Base-by-base conservation (phyloP, 1,140 invertebrate species). In the Caenorhabditis brenneri region DNA sequence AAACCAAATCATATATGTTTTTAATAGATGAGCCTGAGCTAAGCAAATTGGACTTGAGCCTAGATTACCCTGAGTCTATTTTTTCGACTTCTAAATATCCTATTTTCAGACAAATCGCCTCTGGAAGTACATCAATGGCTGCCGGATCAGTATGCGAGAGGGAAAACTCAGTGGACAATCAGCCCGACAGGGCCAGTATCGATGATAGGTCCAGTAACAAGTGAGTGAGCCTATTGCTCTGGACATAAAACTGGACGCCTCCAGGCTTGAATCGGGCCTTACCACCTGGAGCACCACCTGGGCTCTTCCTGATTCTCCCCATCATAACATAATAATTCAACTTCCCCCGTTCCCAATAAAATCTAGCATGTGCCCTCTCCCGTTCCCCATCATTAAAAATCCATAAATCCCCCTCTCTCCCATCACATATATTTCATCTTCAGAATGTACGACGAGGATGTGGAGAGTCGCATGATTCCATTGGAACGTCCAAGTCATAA, bases 51-150 rank as follows among this genome's bases (percentile, higher is more conserved):
- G n/a, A n/a, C n/a, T n/a, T n/a, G n/a, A n/a, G n/a, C n/a, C n/a
- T n/a, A n/a, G n/a, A n/a, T n/a, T n/a, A n/a, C n/a, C n/a, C n/a
- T n/a, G n/a, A n/a, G n/a, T n/a, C n/a, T 24, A 22, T 19, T 22
- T 55, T 22, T 55, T 9, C 2, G 9, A 51, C 7, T 22, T 51
- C 19, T 51, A 0, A n/a, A 22, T n/a, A 27, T n/a, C n/a, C n/a
- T n/a, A 58, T 65, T 74, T 74, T 42, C 65, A 74, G 65, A 74
- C 65, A 74, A 74, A 74, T 74, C 33, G 65, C 65, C n/a, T 74
- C 65, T 0, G 65, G 65, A 10, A 74, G 65, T n/a, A 74, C 65
- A 42, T 74, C 65, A 15, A 74, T 74, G 65, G 65, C 65, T 9
- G 65, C 65, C 10, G 58, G 33, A 0, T 65, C 33, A 10, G 58